Percentiles rank a stretch among this genome's conserved stretches.
Conservation (phyloP, 2,797 vertebrate genomes). For the Pterois miles region DNA sequence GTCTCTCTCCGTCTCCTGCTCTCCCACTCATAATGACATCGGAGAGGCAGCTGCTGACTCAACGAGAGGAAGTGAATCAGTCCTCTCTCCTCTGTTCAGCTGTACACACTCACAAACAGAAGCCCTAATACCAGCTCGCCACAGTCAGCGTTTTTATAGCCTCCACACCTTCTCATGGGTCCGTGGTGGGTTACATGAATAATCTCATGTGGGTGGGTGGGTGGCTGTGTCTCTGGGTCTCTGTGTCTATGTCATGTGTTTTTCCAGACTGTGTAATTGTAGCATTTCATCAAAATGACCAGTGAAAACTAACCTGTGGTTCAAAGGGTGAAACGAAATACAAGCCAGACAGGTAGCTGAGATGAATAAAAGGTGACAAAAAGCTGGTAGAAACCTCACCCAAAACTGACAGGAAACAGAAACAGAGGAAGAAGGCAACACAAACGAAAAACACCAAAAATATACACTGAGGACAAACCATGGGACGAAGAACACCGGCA, state of each 20-base stretch:
- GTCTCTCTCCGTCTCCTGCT: slow-evolving; percentile 2
- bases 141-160: slow-evolving; percentile 43
- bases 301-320: not conserved
- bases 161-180: slow-evolving; percentile 20
- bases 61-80: slow-evolving; percentile 57
- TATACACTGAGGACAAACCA: not conserved
- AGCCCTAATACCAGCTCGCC: slow-evolving; percentile 35
- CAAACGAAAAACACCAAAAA: not conserved
- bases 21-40: slow-evolving; percentile 56
- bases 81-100: slow-evolving; percentile 21
- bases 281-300: slow-evolving; percentile 7
- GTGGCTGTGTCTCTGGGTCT: not conserved
- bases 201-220: not conserved
- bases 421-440: too few species aligned
- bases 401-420: too few species aligned
- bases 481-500: not conserved
- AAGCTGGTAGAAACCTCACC: not conserved
- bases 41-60: slow-evolving; percentile 62
- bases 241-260: too few species aligned
- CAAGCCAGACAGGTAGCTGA: not conserved
- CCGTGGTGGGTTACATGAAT: slow-evolving; percentile 41
- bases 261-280: not conserved
- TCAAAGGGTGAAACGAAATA: not conserved
- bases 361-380: not conserved
- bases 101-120: slow-evolving; percentile 31